A percentile compares a stretch with the other conserved stretches of the same genome.
These are phyloP conservation scores for Drosophila multiciliata DNA, from an alignment of 2,888 invertebrate genomes.

Conservation along the genomic window DNA sequence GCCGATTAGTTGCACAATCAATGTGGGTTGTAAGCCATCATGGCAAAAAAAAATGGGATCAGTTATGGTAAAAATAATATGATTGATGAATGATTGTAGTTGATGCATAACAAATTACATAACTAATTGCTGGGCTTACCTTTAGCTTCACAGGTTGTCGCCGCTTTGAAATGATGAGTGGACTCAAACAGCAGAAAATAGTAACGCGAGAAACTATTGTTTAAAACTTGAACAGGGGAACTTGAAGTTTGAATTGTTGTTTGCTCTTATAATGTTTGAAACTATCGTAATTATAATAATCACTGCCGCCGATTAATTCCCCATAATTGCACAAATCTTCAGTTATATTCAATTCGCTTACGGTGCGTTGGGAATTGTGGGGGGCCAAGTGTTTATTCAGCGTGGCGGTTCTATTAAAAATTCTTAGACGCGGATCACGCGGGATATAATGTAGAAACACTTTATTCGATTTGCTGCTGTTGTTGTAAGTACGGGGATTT, in stretches of 20 bases:
- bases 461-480: conserved; percentile 84
- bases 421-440: conserved; percentile 85
- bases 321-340: conserved; percentile 84
- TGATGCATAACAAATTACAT: neutral
- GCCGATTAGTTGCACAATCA: neutral
- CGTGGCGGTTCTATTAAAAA: conserved; percentile 66
- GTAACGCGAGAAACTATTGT: conserved; percentile 2
- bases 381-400: conserved; percentile 80
- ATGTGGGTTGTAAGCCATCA: neutral
- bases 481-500: conserved; percentile 82
- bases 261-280: conserved; percentile 17
- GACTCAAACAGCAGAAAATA: conserved; percentile 6
- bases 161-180: conserved; percentile 5
- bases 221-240: conserved; percentile 33
- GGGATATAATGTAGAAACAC: conserved; percentile 84
- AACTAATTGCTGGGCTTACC: conserved; percentile 19
- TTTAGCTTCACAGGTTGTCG: conserved; percentile 9
- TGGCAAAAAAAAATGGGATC: neutral
- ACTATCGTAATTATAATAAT: conserved; percentile 8
- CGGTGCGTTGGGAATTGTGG: conserved; percentile 32
- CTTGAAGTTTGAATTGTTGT: conserved; percentile 40
- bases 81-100: neutral
- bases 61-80: neutral
- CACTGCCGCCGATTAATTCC: conserved; percentile 83
- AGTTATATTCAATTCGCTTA: conserved; percentile 81